A percentile compares a stretch with the other conserved stretches of the same genome.
These are phyloP conservation scores for Gambusia holbrooki DNA, from an alignment of 2,113 vertebrate genomes.

Conservation along the genomic window DNA sequence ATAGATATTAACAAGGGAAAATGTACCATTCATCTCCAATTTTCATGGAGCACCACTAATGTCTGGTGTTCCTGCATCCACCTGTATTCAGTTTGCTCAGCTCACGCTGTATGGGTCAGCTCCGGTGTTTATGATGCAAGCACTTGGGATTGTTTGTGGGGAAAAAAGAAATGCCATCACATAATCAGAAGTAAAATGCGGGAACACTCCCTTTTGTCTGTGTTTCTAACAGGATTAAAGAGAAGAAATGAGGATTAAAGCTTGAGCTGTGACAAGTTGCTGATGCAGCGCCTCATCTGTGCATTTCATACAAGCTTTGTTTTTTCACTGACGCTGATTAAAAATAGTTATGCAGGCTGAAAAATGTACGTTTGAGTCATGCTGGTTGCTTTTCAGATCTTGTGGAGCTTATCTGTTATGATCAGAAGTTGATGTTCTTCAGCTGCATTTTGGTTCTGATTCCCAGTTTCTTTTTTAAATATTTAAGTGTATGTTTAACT, in stretches of 20 bases:
- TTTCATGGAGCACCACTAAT: conserved; percentile 7
- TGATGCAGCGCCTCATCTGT: conserved; percentile 61
- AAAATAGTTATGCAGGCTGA: conserved; percentile 42
- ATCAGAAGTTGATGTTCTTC: neutral
- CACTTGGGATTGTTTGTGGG: conserved; percentile 34
- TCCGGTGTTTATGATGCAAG: conserved; percentile 23
- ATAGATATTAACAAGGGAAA: conserved; percentile 22
- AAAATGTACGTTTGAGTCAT: conserved; percentile 28
- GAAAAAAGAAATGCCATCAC: conserved; percentile 8
- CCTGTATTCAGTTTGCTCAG: conserved; percentile 12
- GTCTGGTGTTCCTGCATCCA: neutral
- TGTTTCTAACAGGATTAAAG: conserved; percentile 44
- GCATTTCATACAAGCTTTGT: conserved; percentile 12
- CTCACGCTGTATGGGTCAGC: conserved; percentile 6
- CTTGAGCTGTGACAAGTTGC: conserved; percentile 50
- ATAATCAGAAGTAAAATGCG: conserved; percentile 26
- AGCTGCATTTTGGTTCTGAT: neutral
- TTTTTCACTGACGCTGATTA: conserved; percentile 25
- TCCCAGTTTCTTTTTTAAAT: neutral
- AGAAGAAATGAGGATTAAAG: conserved; percentile 49
- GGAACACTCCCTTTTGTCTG: conserved; percentile 22
- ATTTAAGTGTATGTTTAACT: too few species aligned
- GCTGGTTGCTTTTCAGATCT: neutral
- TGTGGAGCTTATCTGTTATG: neutral
- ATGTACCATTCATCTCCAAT: conserved; percentile 19